These are phyloP conservation scores for Anisognathus igniventris DNA, from an alignment of 2,797 vertebrate genomes.

Conservation along the genomic window DNA sequence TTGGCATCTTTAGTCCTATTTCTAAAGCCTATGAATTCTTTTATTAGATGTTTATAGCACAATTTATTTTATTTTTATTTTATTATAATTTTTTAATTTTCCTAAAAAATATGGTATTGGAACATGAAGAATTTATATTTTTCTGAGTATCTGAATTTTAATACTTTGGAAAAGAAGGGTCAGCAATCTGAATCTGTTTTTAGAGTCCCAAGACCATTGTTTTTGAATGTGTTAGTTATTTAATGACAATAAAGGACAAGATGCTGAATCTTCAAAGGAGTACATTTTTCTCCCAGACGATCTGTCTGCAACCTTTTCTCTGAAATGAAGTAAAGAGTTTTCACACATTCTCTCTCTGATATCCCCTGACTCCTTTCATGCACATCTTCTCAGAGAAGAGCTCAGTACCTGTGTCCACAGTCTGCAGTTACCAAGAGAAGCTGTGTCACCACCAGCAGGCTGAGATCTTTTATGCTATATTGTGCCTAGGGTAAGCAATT, in stretches of 20 bases:
- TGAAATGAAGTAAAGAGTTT: background rate
- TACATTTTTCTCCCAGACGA: background rate
- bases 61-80: background rate
- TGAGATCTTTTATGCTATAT: background rate
- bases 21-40: background rate
- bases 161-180: background rate
- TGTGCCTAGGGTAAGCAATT: background rate
- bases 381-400: background rate
- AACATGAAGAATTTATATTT: background rate
- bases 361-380: background rate
- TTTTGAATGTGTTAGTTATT: background rate
- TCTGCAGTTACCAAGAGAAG: background rate
- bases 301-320: background rate
- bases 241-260: background rate
- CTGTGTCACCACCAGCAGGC: background rate
- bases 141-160: background rate
- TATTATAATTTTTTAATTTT: background rate
- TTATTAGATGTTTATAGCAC: background rate
- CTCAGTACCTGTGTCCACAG: background rate
- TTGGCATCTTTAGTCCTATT: background rate
- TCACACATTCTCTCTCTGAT: background rate
- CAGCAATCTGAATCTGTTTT: background rate
- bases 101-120: background rate
- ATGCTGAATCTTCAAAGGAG: background rate
- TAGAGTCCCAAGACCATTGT: background rate